Evolutionary conservation across 2,888 invertebrate genomes (phyloP), one percentile per base, ranked within the genome.

Genomic region (Eucera pruinosa): DNA sequence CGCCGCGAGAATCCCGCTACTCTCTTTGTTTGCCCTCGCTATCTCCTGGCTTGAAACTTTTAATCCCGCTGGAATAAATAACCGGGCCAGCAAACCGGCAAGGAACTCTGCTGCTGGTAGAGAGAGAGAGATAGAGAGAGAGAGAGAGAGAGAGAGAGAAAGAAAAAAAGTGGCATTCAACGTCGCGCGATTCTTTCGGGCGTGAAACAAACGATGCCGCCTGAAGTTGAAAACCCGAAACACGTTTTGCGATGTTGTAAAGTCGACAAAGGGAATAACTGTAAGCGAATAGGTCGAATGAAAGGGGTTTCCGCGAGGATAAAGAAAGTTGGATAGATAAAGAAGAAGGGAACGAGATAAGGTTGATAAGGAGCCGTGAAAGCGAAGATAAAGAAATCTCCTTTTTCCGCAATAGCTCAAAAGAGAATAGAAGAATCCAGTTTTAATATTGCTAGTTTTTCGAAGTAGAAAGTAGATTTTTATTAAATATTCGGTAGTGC

Each of bases 171-270:
- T 41, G 30, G 64, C 43, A 45, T 58, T 47, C 27, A 36, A 36
- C 64, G 64, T 68, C 48, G 67, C 52, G 41, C 25, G 36, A 48
- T 41, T 48, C 27, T 48, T 52, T 65, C 23, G 61, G 60, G 62
- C 69, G 80, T 62, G 67, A 75, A 80, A 75, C 64, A 71, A 80
- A 80, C 75, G 67, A 48, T 30, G 30, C 50, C 20, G 65, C 30
- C 78, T 39, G 52, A 78, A 45, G 61, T 62, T 71, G 71, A 71
- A 66, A 62, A 58, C 61, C 65, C 36, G 57, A 71, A 70, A 61
- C 70, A 62, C 71, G 79, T 62, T 78, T 62, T 39, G 62, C 52
- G 66, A n/a, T n/a, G 66, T 23, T 36, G 33, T 68, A 66, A 78
- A 78, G 58, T 47, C 55, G 0, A 20, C 52, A 2, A 52, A 13